Conservation (phyloP, 2,113 vertebrate species). For the Prinia subflava region DNA sequence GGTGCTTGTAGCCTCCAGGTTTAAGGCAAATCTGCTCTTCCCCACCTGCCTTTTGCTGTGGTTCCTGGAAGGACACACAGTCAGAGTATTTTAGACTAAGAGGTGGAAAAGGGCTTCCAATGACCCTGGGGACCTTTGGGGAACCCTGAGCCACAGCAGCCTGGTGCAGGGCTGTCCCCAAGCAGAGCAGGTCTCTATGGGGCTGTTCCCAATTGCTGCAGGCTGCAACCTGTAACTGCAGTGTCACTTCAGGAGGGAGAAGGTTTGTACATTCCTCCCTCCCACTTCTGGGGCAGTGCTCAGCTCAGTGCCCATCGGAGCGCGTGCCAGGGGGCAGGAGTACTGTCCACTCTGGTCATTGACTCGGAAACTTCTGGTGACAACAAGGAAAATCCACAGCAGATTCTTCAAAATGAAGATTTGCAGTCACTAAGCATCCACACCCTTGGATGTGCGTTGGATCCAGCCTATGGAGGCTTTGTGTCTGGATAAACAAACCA, state of each 20-base stretch:
- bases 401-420: background rate
- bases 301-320: rapidly evolving
- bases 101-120: background rate
- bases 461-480: background rate
- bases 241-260: background rate
- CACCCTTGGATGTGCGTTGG: too few relatives aligned
- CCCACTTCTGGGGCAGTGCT: background rate
- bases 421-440: background rate
- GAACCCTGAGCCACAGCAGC: rapidly evolving
- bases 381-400: background rate
- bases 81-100: background rate
- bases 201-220: background rate
- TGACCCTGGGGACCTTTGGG: background rate
- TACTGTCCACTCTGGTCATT: rapidly evolving
- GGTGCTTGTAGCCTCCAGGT: background rate
- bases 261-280: rapidly evolving
- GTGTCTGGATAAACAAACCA: background rate
- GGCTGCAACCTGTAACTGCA: too few relatives aligned
- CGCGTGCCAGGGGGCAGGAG: rapidly evolving
- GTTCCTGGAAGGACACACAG: rapidly evolving
- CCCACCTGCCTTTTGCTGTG: background rate
- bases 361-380: background rate
- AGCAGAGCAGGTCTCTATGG: background rate
- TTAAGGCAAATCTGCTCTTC: background rate
- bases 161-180: background rate